A percentile compares a stretch with the other conserved stretches of the same genome.
phyloP scores from a whole-genome alignment of 2,113 vertebrate genomes.

The Typhlomys cinereus region DNA sequence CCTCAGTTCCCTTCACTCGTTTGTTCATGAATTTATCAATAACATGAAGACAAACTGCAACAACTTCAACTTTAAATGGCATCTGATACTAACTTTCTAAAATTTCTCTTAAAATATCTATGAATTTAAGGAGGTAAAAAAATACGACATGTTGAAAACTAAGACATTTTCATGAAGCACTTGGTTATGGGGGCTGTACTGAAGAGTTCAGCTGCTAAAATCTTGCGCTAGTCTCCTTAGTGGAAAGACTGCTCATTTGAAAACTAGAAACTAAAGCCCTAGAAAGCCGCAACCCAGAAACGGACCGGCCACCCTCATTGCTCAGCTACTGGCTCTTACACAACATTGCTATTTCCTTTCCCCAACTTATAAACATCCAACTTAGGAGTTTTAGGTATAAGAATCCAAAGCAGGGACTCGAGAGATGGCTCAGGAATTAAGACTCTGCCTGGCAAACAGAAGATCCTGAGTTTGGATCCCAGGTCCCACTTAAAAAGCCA shows the following conservation, averaged over 20 bases:
- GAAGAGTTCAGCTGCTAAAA: not conserved
- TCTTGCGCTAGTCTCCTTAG: not conserved
- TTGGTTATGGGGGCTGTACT: not conserved
- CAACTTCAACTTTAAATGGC: not conserved
- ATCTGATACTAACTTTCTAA: not conserved
- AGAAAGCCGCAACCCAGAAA: not conserved
- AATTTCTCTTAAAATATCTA: conserved; percentile 26
- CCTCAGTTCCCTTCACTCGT: no score
- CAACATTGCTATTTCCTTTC: not conserved
- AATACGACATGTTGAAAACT: not conserved
- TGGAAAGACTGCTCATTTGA: not conserved
- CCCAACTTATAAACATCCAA: not conserved
- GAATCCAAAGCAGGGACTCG: no score
- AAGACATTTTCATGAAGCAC: not conserved
- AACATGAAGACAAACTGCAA: no score
- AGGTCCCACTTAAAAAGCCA: no score
- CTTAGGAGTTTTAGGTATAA: not conserved
- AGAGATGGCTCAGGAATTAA: no score
- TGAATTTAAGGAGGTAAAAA: not conserved
- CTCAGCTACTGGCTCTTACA: not conserved
- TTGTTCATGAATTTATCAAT: no score
- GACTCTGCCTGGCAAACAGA: no score
- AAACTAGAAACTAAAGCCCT: not conserved
- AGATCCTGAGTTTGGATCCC: no score
- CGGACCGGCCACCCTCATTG: not conserved